Evolutionary conservation across 2,797 vertebrate species (phyloP), one percentile per base, ranked within the genome.

Genomic region (Chelon auratus): DNA sequence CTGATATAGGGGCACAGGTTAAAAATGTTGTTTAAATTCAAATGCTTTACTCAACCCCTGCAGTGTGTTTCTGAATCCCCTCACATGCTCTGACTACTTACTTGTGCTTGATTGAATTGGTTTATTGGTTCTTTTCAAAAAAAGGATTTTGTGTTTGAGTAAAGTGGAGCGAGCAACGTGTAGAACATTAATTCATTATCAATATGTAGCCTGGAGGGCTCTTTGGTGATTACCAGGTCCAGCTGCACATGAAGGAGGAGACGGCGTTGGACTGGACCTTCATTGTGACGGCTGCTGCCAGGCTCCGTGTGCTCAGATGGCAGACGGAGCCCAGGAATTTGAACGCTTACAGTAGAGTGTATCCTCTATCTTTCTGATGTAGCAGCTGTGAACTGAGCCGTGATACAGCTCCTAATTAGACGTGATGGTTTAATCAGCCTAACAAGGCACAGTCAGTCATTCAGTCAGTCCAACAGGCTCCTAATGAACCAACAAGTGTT

Each of bases 401-500:
- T 81, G 75, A 78, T 81, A 50, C 62, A 67, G 50, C 55, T 40
- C 15, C 64, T 90, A 78, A 91, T 89, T 83, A 83, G 68, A 81
- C 14, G 39, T 45, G 62, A 89, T 79, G 80, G 78, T 85, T 89
- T 88, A 86, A 89, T 90, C 81, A 87, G 80, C 77, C 74, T 76
- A 86, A 90, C 81, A 84, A 89, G 75, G 72, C 60, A 30, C 64
- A 77, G 71, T 76, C 77, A 80, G 74, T 83, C 80, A 77, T 77
- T 80, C 84, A 59, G 78, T 83, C 83, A 75, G 81, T 86, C 60
- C 18, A 58, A 81, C 77, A 68, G 78, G 20, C 64, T 77, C 65
- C 63, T 84, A 83, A 87, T 86, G 82, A 84, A 79, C 80, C 78
- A 88, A 85, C 77, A 84, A 78, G 82, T 84, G 80, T 82, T 77